Percentiles rank a stretch among this genome's conserved stretches.
phyloP scores from a whole-genome alignment of 2,113 vertebrate genomes.

The Jacana jacana region DNA sequence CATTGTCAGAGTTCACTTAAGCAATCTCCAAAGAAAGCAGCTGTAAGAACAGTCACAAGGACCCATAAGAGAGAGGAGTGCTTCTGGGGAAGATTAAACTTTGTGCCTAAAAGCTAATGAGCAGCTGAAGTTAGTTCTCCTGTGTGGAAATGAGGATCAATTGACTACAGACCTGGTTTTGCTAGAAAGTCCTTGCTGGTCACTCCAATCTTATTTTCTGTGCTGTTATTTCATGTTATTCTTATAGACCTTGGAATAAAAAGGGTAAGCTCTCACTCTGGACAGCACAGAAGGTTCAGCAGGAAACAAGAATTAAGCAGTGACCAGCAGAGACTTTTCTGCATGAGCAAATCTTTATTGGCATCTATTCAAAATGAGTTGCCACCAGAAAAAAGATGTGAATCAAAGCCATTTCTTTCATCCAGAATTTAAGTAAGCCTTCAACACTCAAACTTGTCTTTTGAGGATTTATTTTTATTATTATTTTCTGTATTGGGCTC shows the following conservation, averaged over 20 bases:
- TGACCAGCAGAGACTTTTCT: slow-evolving; percentile 17
- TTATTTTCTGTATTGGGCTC: not conserved
- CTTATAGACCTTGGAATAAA: not conserved
- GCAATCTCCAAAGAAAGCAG: not conserved
- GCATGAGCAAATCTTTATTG: slow-evolving; percentile 18
- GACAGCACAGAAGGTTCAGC: not conserved
- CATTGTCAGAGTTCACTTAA: not conserved
- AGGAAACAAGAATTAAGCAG: slow-evolving; percentile 20
- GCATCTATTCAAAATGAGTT: slow-evolving; percentile 25
- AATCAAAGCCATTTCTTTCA: not conserved
- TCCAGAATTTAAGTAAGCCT: slow-evolving; percentile 1
- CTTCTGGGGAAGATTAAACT: not conserved
- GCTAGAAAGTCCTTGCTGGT: not conserved
- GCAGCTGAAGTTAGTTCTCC: not conserved
- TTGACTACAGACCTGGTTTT: not conserved
- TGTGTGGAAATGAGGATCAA: not conserved
- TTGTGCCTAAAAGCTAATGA: not conserved
- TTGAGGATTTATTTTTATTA: not conserved
- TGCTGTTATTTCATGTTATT: not conserved
- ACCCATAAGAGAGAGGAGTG: not conserved
- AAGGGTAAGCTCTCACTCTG: not conserved
- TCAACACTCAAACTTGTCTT: not conserved
- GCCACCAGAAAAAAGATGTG: not conserved
- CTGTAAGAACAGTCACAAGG: not conserved
- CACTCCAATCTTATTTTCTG: not conserved